Percentiles rank a stretch among this genome's conserved stretches.
phyloP scores from a whole-genome alignment of 30 jellyfish, hydroid and myxozoan genomes.

The Aurelia sp. region DNA sequence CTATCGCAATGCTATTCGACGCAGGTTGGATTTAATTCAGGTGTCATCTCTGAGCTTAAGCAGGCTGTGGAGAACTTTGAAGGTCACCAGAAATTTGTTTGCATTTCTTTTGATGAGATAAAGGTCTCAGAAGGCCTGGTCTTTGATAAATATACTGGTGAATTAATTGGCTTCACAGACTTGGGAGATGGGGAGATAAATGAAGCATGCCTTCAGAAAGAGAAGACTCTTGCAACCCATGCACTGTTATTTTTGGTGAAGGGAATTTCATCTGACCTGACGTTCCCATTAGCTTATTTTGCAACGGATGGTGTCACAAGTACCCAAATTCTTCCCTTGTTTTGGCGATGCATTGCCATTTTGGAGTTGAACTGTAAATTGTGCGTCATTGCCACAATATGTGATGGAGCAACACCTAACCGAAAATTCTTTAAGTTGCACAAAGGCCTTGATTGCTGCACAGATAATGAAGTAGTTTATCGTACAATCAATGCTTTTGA shows the following conservation, averaged over 20 bases:
- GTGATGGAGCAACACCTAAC: no score
- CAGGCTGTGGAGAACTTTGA: no score
- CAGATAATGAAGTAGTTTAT: conserved; percentile 5
- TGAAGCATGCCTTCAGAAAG: conserved; percentile 1
- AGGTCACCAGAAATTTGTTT: no score
- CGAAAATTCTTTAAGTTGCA: background rate
- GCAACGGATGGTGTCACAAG: conserved; percentile 28
- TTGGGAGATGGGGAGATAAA: no score
- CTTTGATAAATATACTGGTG: no score
- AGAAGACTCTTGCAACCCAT: conserved; percentile 32
- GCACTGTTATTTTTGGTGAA: conserved; percentile 22
- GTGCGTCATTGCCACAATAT: no score
- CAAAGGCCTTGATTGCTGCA: conserved; percentile 25
- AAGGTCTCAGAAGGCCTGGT: conserved; percentile 1
- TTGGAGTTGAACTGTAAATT: no score
- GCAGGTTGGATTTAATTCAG: no score
- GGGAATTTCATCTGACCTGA: conserved; percentile 35
- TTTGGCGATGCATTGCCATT: no score
- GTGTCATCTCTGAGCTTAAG: background rate
- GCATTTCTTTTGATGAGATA: background rate
- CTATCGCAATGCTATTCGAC: no score
- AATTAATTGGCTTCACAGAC: no score
- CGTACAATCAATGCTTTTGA: background rate
- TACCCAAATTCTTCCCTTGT: background rate
- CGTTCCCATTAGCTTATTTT: conserved; percentile 3